Conservation (phyloP, 2,797 vertebrate genomes). For the Phalloptychus januarius region DNA sequence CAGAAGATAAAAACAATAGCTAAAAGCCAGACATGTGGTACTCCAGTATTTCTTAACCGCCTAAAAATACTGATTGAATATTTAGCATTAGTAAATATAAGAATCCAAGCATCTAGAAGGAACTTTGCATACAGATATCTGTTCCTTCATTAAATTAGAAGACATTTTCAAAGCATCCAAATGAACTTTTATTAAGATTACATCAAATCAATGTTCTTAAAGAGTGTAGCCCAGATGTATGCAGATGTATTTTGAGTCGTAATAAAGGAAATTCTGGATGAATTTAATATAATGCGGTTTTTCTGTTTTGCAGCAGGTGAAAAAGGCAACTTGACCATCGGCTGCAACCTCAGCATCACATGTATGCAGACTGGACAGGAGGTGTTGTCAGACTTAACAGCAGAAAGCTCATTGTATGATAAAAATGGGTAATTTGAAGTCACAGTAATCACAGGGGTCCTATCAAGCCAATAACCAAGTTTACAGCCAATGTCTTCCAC, state of each 20-base stretch:
- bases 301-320: slow-evolving; percentile 27
- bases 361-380: background rate
- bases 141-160: slow-evolving; percentile 24
- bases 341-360: slow-evolving; percentile 33
- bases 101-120: slow-evolving; percentile 6
- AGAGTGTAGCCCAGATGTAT: slow-evolving; percentile 25
- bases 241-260: slow-evolving; percentile 28
- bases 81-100: background rate
- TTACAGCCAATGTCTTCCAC: slow-evolving; percentile 65
- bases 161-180: slow-evolving; percentile 31
- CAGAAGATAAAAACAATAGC: background rate
- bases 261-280: slow-evolving; percentile 10
- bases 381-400: slow-evolving; percentile 14
- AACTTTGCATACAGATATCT: slow-evolving; percentile 24
- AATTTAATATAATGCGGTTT: slow-evolving; percentile 23
- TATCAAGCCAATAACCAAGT: slow-evolving; percentile 66
- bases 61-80: background rate
- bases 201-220: slow-evolving; percentile 25
- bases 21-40: background rate
- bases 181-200: slow-evolving; percentile 38
- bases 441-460: slow-evolving; percentile 68
- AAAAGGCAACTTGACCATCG: slow-evolving; percentile 29
- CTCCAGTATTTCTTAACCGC: background rate
- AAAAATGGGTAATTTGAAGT: slow-evolving; percentile 62
- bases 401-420: slow-evolving; percentile 40